phyloP scores from a whole-genome alignment of 2,888 invertebrate species.

The Leptopilina syphax region DNA sequence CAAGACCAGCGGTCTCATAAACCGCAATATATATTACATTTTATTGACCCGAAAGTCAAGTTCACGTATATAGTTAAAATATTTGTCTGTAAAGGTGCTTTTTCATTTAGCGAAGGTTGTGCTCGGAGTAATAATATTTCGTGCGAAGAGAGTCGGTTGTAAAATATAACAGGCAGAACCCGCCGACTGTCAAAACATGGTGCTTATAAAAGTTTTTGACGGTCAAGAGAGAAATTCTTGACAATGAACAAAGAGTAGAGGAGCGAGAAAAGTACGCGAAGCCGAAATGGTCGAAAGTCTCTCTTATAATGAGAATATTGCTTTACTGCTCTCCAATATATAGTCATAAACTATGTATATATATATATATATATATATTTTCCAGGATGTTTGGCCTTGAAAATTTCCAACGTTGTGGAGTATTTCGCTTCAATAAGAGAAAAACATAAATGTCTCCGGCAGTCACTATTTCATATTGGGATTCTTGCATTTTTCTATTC shows the following conservation, averaged over 20 bases:
- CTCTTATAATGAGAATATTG: constrained; percentile 55
- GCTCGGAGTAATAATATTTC: background rate
- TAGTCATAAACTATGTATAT: constrained; percentile 65
- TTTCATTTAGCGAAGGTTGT: constrained; percentile 23
- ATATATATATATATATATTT: constrained; percentile 49
- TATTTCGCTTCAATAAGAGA: constrained; percentile 41
- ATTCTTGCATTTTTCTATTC: background rate
- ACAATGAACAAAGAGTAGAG: constrained; percentile 52
- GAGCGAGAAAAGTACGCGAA: constrained; percentile 41
- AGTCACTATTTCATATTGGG: constrained; percentile 10
- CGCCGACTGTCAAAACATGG: constrained; percentile 73
- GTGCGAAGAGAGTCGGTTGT: constrained; percentile 54
- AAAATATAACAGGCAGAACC: constrained; percentile 72
- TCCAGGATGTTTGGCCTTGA: constrained; percentile 13
- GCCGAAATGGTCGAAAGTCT: constrained; percentile 46
- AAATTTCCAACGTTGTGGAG: background rate
- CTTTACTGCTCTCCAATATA: constrained; percentile 67
- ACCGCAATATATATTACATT: constrained; percentile 36
- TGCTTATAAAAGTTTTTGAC: constrained; percentile 58
- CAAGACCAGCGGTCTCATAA: background rate
- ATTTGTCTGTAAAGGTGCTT: constrained; percentile 1
- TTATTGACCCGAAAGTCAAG: constrained; percentile 29
- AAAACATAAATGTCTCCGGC: constrained; percentile 17
- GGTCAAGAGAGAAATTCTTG: constrained; percentile 48
- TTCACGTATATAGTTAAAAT: background rate